Conservation (phyloP, 2,888 invertebrate genomes). For the Ischnura elegans region DNA sequence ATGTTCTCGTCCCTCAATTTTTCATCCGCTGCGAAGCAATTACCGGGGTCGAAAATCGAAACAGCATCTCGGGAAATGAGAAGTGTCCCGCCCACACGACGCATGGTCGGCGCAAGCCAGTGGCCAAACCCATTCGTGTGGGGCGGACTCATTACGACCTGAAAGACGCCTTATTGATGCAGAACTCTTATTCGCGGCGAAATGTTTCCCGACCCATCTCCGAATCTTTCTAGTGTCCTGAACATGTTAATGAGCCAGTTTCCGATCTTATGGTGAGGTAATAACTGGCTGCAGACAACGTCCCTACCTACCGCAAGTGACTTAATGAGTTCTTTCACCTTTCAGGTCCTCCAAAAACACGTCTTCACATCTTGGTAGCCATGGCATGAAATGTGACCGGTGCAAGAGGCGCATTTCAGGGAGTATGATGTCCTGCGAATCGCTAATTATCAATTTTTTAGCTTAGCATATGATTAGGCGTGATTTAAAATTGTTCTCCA, state of each 20-base stretch:
- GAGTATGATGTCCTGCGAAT: no score
- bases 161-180: neutral
- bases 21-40: neutral
- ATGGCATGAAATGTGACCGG: no score
- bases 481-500: no score
- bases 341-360: neutral
- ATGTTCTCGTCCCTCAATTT: neutral
- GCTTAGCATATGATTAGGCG: no score
- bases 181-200: neutral
- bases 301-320: neutral
- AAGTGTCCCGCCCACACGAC: neutral
- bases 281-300: neutral
- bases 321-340: slow-evolving; percentile 24
- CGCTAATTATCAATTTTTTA: no score
- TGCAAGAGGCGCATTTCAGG: no score
- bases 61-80: neutral
- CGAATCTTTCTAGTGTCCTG: neutral
- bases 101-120: neutral
- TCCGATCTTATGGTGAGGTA: neutral
- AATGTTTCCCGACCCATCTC: neutral
- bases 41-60: neutral
- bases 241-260: slow-evolving; percentile 9
- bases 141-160: neutral
- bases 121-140: neutral
- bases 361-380: no score